phyloP scores from a whole-genome alignment of 2,113 vertebrate genomes.

The Laterallus jamaicensis region DNA sequence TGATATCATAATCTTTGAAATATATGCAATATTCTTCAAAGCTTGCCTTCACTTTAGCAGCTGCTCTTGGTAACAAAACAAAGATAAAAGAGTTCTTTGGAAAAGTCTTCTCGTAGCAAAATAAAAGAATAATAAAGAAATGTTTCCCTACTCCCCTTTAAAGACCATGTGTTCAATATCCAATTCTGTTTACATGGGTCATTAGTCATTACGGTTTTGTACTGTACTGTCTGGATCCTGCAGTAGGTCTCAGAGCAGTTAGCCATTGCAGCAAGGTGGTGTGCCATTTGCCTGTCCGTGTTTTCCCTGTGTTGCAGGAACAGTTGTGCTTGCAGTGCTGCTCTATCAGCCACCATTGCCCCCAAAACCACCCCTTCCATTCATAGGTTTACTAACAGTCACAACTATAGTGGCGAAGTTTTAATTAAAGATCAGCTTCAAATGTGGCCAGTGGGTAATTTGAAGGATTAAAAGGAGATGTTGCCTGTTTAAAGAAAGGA shows the following conservation, averaged over 20 bases:
- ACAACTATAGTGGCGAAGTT: not conserved
- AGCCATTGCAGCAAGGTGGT: not conserved
- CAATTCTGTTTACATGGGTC: not conserved
- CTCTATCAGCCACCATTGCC: rapidly evolving
- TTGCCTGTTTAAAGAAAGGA: not conserved
- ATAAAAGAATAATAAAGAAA: not conserved
- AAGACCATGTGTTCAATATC: not conserved
- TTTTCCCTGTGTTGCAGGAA: not conserved
- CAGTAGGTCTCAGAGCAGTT: not conserved
- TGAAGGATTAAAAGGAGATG: not conserved
- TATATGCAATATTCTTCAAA: not conserved
- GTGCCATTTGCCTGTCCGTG: not conserved
- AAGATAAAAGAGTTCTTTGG: not conserved
- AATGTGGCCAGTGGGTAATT: not conserved
- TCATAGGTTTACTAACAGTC: not conserved
- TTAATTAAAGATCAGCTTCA: not conserved
- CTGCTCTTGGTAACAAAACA: not conserved
- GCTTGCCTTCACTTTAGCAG: not conserved
- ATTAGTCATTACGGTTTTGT: not conserved
- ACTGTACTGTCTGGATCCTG: not conserved
- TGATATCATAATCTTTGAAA: not conserved
- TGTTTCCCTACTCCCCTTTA: not conserved
- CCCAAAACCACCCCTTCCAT: not conserved
- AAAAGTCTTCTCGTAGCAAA: not conserved
- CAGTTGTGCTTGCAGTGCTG: not conserved